Percentiles rank a stretch among this genome's conserved stretches.
Evolutionary conservation across 2,888 invertebrate genomes (phyloP).

Genomic region (Crocallis elinguaria): DNA sequence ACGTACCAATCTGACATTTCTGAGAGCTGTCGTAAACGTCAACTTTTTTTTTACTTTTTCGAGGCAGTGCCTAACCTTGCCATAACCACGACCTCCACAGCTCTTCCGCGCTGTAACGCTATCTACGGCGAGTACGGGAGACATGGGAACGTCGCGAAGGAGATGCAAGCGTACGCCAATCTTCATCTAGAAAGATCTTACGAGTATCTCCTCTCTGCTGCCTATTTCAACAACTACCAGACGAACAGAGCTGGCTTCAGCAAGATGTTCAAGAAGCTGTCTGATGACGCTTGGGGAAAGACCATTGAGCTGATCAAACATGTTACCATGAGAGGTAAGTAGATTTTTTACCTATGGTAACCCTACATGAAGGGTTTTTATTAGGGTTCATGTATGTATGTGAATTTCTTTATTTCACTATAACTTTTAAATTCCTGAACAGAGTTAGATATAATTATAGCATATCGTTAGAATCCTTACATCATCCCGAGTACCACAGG

Average conservation of each 20-base stretch:
- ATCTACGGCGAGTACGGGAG: constrained; percentile 85
- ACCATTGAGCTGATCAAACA: constrained; percentile 91
- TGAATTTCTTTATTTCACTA: too few relatives aligned
- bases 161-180: constrained; percentile 84
- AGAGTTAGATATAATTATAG: too few relatives aligned
- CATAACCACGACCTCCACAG: constrained; percentile 42
- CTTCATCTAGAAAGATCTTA: constrained; percentile 89
- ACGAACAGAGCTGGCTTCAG: constrained; percentile 91
- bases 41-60: too few relatives aligned
- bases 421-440: too few relatives aligned
- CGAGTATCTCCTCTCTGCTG: constrained; percentile 89
- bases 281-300: constrained; percentile 90
- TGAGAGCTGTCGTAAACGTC: too few relatives aligned
- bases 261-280: constrained; percentile 89
- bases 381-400: too few relatives aligned
- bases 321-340: constrained; percentile 89
- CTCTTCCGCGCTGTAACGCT: constrained; percentile 86
- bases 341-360: too few relatives aligned
- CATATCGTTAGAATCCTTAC: too few relatives aligned
- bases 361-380: too few relatives aligned
- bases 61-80: too few relatives aligned
- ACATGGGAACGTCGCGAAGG: constrained; percentile 70
- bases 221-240: constrained; percentile 91
- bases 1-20: too few relatives aligned
- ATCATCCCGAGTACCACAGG: too few relatives aligned